Evolutionary conservation across 2,113 vertebrate genomes (phyloP).

Genomic region (Azemiops feae): DNA sequence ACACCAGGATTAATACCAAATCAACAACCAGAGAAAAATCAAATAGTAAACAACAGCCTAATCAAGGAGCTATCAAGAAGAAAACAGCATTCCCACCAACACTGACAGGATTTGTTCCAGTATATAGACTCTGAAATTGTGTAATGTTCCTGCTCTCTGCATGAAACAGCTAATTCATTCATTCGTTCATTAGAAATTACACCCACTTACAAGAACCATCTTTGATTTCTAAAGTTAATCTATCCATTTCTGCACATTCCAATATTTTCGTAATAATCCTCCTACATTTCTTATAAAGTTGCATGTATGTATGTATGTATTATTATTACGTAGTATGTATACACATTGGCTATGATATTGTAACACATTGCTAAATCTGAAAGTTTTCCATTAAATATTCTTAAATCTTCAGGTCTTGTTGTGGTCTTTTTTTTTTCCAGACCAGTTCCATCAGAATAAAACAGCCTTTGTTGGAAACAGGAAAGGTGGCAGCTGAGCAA

Average conservation of each 20-base stretch:
- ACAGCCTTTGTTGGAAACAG: no score
- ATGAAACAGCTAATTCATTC: neutral
- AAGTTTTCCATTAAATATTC: neutral
- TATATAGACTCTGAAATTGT: neutral
- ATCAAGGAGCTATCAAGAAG: neutral
- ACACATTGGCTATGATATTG: neutral
- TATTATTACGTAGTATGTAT: neutral
- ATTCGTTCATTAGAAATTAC: neutral
- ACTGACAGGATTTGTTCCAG: neutral
- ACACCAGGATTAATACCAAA: neutral
- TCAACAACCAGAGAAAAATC: no score
- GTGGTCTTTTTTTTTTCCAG: neutral
- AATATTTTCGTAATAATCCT: no score
- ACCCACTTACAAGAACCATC: neutral
- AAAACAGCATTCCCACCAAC: neutral
- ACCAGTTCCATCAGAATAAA: neutral
- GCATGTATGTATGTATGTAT: no score
- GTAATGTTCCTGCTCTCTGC: neutral
- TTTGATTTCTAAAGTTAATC: no score
- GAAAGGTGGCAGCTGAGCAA: neutral
- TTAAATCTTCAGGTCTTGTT: neutral
- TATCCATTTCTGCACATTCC: no score
- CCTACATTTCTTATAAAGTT: neutral
- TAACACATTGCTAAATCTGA: neutral
- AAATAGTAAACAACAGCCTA: no score